Evolutionary conservation across 2,797 vertebrate genomes (phyloP), one percentile per base, ranked within the genome.

Genomic region (Choloepus didactylus): DNA sequence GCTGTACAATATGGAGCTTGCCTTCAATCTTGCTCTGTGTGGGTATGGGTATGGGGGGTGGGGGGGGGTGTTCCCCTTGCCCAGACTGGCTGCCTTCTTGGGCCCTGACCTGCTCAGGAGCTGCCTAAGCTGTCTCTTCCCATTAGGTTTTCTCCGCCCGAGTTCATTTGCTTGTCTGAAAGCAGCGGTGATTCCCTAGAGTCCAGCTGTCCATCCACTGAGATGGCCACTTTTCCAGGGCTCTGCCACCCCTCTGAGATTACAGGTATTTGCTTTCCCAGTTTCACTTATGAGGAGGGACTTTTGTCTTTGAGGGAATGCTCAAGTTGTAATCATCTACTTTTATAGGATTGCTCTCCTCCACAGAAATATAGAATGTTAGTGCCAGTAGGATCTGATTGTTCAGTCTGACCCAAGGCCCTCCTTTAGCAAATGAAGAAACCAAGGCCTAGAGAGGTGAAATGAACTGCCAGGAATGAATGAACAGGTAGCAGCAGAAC

Each of bases 221-320:
- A 96, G 73, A 89, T 44, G 35, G n/a, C 46, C 91, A 16, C 85
- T 87, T 96, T 56, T 80, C 85, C 23, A 38, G 90, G 73, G 93
- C n/a, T 97, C 79, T 90, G 41, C 75, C 73, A 11, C 72, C 54
- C 93, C 92, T n/a, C 16, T 8, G 86, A 84, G 56, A 76, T 94
- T 97, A 69, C 69, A 90, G 82, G 9, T 82, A 76, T 81, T 81
- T 92, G 35, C 87, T 94, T 96, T 88, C 6, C 70, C 23, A 60
- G 62, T 94, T 93, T 95, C 87, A 84, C 77, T 77, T 82, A 23
- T 75, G 77, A 96, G 94, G 82, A 64, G 59, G 77, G 69, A 38
- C 41, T 96, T 96, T 96, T 51, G n/a, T 84, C 56, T 94, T 77
- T 64, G 16, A 31, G 16, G 27, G 44, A 97, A 96, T 49, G 60